phyloP scores from a whole-genome alignment of 2,797 vertebrate species.

The Lophotriccus pileatus region DNA sequence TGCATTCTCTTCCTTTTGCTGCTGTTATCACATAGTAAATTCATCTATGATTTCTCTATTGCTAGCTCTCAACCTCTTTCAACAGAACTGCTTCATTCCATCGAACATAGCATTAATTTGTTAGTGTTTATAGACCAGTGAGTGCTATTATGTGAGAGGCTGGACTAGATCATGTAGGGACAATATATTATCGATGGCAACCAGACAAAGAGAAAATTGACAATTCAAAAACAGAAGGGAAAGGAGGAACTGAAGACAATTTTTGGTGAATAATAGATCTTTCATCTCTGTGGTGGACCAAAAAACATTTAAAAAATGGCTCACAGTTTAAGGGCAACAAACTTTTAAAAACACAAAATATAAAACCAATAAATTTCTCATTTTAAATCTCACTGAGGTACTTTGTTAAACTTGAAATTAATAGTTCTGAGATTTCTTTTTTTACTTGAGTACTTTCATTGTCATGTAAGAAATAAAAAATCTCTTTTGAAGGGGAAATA shows the following conservation, averaged over 20 bases:
- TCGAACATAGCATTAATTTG: conserved; percentile 9
- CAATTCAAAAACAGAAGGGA: neutral
- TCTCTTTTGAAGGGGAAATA: neutral
- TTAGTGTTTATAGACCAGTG: conserved; percentile 18
- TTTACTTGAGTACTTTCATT: neutral
- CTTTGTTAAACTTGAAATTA: neutral
- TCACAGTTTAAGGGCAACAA: neutral
- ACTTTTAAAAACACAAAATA: neutral
- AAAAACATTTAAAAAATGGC: neutral
- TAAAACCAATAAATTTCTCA: neutral
- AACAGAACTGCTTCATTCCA: neutral
- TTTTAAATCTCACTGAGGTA: neutral
- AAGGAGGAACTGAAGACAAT: neutral
- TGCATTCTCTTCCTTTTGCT: neutral
- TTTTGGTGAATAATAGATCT: neutral
- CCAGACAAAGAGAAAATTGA: neutral
- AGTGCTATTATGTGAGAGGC: neutral
- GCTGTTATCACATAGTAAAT: neutral
- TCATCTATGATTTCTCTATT: neutral
- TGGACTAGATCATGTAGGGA: neutral
- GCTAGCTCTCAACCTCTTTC: neutral
- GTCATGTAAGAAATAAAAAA: neutral
- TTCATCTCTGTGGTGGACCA: neutral
- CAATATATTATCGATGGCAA: neutral
- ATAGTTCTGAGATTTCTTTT: neutral